These are phyloP conservation scores for Sinocyclocheilus anophthalmus DNA, from an alignment of 2,113 vertebrate species.

Conservation along the genomic window DNA sequence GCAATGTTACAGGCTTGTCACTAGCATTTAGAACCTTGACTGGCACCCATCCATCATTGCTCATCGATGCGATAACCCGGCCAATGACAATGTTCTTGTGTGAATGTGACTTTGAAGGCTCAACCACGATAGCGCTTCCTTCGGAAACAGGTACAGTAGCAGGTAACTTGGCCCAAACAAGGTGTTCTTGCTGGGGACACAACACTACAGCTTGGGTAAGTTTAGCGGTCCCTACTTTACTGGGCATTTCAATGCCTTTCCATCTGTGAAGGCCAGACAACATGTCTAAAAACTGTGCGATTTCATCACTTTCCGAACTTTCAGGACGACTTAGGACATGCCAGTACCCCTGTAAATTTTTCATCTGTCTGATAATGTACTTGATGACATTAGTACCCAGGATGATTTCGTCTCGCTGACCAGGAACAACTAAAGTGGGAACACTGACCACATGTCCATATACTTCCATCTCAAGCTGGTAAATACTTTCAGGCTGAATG, in stretches of 20 bases:
- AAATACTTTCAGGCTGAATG: too few relatives aligned
- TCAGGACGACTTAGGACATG: background rate
- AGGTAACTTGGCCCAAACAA: too few relatives aligned
- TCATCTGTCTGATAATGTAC: background rate
- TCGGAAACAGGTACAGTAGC: too few relatives aligned
- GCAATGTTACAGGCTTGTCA: too few relatives aligned
- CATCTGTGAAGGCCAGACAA: slow-evolving; percentile 23
- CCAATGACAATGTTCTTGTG: too few relatives aligned
- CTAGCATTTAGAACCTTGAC: too few relatives aligned
- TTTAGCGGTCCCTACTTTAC: background rate
- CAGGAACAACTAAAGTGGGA: slow-evolving; percentile 37
- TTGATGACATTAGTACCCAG: slow-evolving; percentile 28
- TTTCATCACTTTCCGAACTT: background rate
- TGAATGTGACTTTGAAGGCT: too few relatives aligned
- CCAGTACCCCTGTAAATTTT: background rate
- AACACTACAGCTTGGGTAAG: background rate
- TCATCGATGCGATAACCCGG: too few relatives aligned
- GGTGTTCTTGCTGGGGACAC: background rate
- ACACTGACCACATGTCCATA: too few relatives aligned
- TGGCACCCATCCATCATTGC: too few relatives aligned
- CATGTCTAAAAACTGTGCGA: background rate
- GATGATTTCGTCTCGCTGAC: slow-evolving; percentile 37
- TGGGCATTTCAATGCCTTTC: background rate
- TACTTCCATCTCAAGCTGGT: too few relatives aligned
- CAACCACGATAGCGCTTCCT: too few relatives aligned